Percentiles rank a stretch among this genome's conserved stretches.
Conservation (phyloP, 2,113 vertebrate species). For the Oxyura jamaicensis region DNA sequence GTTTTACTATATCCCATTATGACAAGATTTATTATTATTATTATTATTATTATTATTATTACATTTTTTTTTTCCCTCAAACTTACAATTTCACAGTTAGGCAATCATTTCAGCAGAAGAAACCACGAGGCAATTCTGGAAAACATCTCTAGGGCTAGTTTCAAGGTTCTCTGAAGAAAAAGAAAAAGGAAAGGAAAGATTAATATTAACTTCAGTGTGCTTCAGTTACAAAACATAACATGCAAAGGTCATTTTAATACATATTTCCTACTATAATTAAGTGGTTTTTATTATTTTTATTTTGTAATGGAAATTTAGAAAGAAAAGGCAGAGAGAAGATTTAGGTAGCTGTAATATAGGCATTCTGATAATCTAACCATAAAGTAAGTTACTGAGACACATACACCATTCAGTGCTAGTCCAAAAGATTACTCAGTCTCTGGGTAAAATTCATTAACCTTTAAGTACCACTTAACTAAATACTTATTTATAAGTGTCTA, state of each 20-base stretch:
- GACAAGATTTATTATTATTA: neutral
- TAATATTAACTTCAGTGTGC: neutral
- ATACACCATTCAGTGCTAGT: conserved; percentile 7
- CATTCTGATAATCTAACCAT: neutral
- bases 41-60: too few species aligned
- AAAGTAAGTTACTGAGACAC: neutral
- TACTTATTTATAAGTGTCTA: conserved; percentile 50
- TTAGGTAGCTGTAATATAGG: neutral
- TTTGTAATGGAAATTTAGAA: neutral
- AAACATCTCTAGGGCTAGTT: neutral
- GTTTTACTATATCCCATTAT: neutral
- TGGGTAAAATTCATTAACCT: conserved; percentile 71
- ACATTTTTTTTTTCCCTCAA: neutral
- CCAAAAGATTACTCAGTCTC: conserved; percentile 54
- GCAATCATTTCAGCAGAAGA: neutral
- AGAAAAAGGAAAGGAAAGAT: too few species aligned
- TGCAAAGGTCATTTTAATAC: neutral
- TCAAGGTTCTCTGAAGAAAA: neutral
- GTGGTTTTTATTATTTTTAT: neutral
- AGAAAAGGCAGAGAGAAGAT: neutral
- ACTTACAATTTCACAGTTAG: neutral
- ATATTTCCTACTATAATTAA: neutral
- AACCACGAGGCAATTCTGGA: neutral
- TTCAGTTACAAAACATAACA: neutral
- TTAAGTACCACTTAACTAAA: conserved; percentile 69